Conservation (phyloP, 2,113 vertebrate genomes). For the Helogale parvula region DNA sequence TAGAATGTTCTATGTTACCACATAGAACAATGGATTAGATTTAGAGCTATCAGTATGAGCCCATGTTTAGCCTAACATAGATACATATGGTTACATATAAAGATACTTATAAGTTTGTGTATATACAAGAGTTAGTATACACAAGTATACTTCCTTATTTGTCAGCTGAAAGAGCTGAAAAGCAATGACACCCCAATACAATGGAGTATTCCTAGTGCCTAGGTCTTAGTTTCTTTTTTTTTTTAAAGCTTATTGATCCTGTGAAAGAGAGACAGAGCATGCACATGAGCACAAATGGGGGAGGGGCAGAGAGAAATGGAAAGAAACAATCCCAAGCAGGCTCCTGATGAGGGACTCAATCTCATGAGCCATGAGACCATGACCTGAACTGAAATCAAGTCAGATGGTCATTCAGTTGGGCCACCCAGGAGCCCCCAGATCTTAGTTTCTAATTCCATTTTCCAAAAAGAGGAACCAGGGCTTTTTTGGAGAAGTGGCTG, state of each 20-base stretch:
- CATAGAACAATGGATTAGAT: not conserved
- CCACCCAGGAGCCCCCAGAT: not conserved
- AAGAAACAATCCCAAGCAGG: too few species aligned
- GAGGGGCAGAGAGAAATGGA: too few species aligned
- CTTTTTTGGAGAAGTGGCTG: not conserved
- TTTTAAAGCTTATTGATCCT: too few species aligned
- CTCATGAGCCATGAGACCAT: too few species aligned
- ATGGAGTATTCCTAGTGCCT: not conserved
- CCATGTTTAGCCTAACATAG: not conserved
- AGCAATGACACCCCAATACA: not conserved
- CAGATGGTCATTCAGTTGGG: too few species aligned
- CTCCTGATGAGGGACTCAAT: too few species aligned
- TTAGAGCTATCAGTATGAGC: not conserved
- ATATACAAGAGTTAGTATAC: not conserved
- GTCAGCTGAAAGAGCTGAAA: not conserved
- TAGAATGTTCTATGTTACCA: not conserved
- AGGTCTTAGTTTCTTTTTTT: not conserved
- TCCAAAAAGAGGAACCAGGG: not conserved
- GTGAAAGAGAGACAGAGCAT: too few species aligned
- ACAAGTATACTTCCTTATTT: not conserved
- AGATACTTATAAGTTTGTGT: not conserved
- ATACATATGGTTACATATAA: not conserved
- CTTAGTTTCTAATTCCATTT: not conserved
- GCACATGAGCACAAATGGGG: too few species aligned
- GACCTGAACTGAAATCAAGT: too few species aligned